Base-by-base conservation (phyloP, 2,888 invertebrate genomes). In the Odontocolon sp. region DNA sequence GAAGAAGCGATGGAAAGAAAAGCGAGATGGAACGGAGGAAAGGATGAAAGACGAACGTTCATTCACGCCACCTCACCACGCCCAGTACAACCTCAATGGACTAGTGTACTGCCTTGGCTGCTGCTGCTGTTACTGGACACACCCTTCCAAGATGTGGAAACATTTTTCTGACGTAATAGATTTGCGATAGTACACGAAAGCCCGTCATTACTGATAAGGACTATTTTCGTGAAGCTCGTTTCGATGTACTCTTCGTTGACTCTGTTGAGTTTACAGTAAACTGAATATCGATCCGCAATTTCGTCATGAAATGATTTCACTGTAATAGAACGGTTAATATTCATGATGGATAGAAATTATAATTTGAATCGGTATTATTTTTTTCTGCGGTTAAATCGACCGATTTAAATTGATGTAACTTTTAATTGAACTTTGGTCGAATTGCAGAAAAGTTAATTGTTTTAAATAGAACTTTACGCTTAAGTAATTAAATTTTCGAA, bases 121-220 rank as follows among this genome's bases (percentile, higher is more conserved):
- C 33, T 76, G 23, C 33, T 18, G 16, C 28, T 42, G 31, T 28
- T 26, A 16, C 40, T 31, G 52, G 69, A 68, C 72, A 69, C 64
- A 66, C 68, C 64, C 68, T 66, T 26, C 33, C 38, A 52, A 75
- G 52, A 78, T 72, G 75, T 75, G 76, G 68, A 78, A 64, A 75
- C 63, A 78, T 78, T 71, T 72, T 75, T 76, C 59, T 63, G 76
- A 72, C 68, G 67, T 78, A 67, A 66, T 63, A 71, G 50, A 61
- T 70, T 70, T 45, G 47, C 67, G 75, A 50, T 75, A 75, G 59
- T 52, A 63, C 74, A 70, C 26, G 40, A 59, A 54, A 40, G 26
- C 33, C 59, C 40, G 47, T 57, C 69, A 36, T 70, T 70, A 61
- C 9, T 26, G 70, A 66, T 61, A 76, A 70, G 61, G 33, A 26